Base-by-base conservation (phyloP, 2,888 invertebrate species). In the Coenonympha arcania region DNA sequence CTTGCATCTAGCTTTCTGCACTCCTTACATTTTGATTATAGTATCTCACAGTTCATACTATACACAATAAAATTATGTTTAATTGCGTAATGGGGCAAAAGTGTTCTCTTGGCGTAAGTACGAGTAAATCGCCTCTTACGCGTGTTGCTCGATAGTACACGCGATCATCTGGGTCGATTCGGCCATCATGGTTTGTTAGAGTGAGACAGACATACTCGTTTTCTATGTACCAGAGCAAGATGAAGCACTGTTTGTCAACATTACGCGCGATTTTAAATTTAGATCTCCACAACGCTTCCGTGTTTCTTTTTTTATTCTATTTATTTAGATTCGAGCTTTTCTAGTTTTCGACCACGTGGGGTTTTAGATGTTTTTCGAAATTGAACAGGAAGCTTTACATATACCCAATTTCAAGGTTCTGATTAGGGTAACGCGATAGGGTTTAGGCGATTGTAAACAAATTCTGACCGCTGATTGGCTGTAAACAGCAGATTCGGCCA, bases 241-340 rank as follows among this genome's bases (percentile, higher is more conserved):
- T 55, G 51, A 56, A 52, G 46, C 45, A 71, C 59, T 79, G 74
- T 80, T 80, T 79, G 76, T 73, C 79, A 79, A 81, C 76, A 79
- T 66, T 64, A 57, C 59, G 58, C 50, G 63, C 63, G 39, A 57
- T 59, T 73, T 69, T 74, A 74, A 65, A 74, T 72, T 73, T 76
- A 74, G 76, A 73, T 66, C 55, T 15, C 57, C 51, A 15, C 44
- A n/a, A n/a, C 44, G 50, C 60, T 64, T 64, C 63, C 64, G 62
- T 50, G 55, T 61, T 57, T 60, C 54, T 56, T 59, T 55, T 52
- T 45, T 31, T 19, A 22, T 20, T 34, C 24, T 9, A 45, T 52
- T 39, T 60, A 52, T 59, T 62, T 57, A 57, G 42, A 39, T 49
- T 56, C 55, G 48, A 56, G 50, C 52, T 55, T 54, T 56, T 52